phyloP scores from a whole-genome alignment of 2,888 invertebrate species.

The Muscina levida region DNA sequence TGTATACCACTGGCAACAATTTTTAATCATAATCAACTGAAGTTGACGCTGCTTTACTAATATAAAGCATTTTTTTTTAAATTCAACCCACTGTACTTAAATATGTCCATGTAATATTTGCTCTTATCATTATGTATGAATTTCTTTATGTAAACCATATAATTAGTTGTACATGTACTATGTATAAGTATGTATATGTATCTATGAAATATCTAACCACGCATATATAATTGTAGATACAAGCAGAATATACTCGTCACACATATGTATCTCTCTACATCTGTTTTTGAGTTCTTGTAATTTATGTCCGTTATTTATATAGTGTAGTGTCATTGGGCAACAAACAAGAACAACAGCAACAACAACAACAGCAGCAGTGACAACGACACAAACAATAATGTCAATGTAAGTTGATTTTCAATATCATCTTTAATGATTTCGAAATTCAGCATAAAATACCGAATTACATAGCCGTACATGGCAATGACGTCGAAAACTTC shows the following conservation, averaged over 20 bases:
- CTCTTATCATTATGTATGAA: slow-evolving; percentile 1
- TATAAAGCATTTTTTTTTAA: too few relatives aligned
- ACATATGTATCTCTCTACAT: neutral
- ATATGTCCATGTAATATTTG: slow-evolving; percentile 13
- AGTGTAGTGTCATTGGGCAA: neutral
- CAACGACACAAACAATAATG: slow-evolving; percentile 2
- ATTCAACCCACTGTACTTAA: too few relatives aligned
- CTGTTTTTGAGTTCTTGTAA: neutral
- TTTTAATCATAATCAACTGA: too few relatives aligned
- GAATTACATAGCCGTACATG: neutral
- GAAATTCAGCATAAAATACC: neutral
- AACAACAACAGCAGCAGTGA: neutral
- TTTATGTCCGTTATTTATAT: neutral
- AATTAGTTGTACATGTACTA: slow-evolving; percentile 45
- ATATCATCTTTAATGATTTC: slow-evolving; percentile 17
- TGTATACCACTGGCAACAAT: too few relatives aligned
- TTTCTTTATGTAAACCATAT: slow-evolving; percentile 24
- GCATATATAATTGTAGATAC: too few relatives aligned
- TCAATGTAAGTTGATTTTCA: slow-evolving; percentile 7
- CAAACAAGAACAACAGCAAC: too few relatives aligned
- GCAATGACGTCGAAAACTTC: neutral
- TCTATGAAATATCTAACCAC: too few relatives aligned
- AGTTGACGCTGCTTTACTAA: too few relatives aligned
- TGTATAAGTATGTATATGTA: neutral
- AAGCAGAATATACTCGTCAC: neutral